A percentile compares a stretch with the other conserved stretches of the same genome.
phyloP scores from a whole-genome alignment of 2,888 invertebrate species.

The Argyra leucocephala region DNA sequence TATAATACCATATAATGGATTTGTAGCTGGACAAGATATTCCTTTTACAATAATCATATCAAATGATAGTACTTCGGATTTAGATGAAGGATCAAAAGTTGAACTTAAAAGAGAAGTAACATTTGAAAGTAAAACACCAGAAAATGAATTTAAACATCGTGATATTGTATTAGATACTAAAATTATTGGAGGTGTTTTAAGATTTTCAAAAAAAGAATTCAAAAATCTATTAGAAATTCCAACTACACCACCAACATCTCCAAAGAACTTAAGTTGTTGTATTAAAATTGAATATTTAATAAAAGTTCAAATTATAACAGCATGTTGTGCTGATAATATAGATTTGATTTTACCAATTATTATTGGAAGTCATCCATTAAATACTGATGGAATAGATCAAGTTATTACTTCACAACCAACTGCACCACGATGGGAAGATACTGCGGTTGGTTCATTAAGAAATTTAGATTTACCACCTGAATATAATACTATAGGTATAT shows the following conservation, averaged over 20 bases:
- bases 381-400: slow-evolving; percentile 13
- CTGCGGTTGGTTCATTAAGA: not conserved
- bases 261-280: slow-evolving; percentile 33
- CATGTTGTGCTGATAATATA: slow-evolving; percentile 25
- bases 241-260: slow-evolving; percentile 35
- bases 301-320: slow-evolving; percentile 12
- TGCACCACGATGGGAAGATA: slow-evolving; percentile 20
- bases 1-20: slow-evolving; percentile 21
- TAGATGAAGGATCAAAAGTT: not conserved
- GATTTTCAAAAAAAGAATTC: slow-evolving; percentile 28
- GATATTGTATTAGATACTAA: slow-evolving; percentile 13
- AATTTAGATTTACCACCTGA: not conserved
- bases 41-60: not conserved
- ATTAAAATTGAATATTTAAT: slow-evolving; percentile 36
- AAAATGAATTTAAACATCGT: not conserved
- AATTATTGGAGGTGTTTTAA: slow-evolving; percentile 7
- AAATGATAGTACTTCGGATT: not conserved
- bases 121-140: slow-evolving; percentile 13
- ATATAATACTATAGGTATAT: not conserved
- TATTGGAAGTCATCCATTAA: slow-evolving; percentile 38
- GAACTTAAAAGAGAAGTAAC: not conserved
- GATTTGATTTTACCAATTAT: slow-evolving; percentile 32
- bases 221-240: slow-evolving; percentile 32
- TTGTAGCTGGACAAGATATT: slow-evolving; percentile 22
- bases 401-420: slow-evolving; percentile 26